Evolutionary conservation across 2,113 vertebrate genomes (phyloP), one percentile per base, ranked within the genome.

Genomic region (Vombatus ursinus): DNA sequence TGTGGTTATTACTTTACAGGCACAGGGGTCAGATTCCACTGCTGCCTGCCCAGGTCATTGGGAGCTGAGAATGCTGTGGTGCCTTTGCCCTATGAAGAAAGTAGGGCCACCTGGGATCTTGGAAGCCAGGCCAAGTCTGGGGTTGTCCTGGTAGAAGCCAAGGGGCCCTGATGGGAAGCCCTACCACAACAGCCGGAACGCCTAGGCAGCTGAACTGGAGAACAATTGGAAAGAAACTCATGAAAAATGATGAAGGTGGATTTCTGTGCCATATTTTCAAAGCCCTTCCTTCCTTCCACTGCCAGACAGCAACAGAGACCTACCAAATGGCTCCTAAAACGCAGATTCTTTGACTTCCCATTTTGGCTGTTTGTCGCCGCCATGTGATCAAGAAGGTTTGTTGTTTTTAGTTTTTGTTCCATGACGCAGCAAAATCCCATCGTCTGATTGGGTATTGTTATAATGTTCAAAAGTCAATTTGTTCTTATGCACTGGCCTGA

Each of bases 381-480:
- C 98, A 97, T 93, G 90, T 95, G 97, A 51, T 93, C 96, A 8
- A 0, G 96, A 95, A 97, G 96, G 68, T 93, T 91, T 95, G 96
- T 95, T 97, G 96, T 97, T 98, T 98, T 98, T 97, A 97, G 98
- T 98, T 98, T 98, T 97, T 97, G 94, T 97, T 95, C 94, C 96
- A 94, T 96, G 97, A 98, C 97, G 97, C 95, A 97, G 93, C 98
- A 97, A 97, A 98, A 98, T 98, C 97, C 97, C 95, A 98, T 98
- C 98, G 97, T 97, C 97, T 96, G 97, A 94, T 84, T 97, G 96
- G 97, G 95, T 95, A 96, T 96, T 96, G 98, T 97, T 98, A 96
- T 54, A 95, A 98, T 98, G 97, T 97, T 98, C 98, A 98, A 98
- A 98, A 98, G 98, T 98, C 98, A 97, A 98, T 98, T 98, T 98